Evolutionary conservation across 2,888 invertebrate genomes (phyloP).

Genomic region (Hirtodrosophila confusa): DNA sequence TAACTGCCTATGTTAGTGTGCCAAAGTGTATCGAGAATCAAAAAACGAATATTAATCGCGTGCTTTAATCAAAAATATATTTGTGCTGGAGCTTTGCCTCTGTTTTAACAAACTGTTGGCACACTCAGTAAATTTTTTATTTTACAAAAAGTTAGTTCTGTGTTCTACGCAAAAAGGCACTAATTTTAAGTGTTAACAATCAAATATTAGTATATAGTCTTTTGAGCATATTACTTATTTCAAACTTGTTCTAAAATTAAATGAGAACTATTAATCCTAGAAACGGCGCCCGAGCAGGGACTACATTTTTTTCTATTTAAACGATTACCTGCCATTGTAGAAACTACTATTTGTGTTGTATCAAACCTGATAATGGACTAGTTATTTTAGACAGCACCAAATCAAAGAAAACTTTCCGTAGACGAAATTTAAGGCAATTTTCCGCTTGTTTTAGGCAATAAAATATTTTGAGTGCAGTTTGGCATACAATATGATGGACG

Average conservation of each 20-base stretch:
- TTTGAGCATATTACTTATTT: too few species aligned
- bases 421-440: slow-evolving; percentile 24
- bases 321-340: too few species aligned
- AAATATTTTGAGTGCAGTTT: slow-evolving; percentile 44
- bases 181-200: neutral
- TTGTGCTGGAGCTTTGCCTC: slow-evolving; percentile 14
- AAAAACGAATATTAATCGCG: slow-evolving; percentile 6
- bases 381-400: slow-evolving; percentile 8
- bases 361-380: neutral
- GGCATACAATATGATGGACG: slow-evolving; percentile 84
- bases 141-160: slow-evolving; percentile 50
- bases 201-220: slow-evolving; percentile 1
- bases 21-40: slow-evolving; percentile 21
- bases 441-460: slow-evolving; percentile 40
- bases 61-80: slow-evolving; percentile 20
- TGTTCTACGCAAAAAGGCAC: slow-evolving; percentile 14
- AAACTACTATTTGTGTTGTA: neutral
- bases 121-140: slow-evolving; percentile 13
- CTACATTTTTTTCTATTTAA: too few species aligned
- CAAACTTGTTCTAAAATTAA: too few species aligned
- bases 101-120: slow-evolving; percentile 15
- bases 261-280: neutral
- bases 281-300: too few species aligned
- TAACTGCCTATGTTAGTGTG: slow-evolving; percentile 36
- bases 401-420: neutral